Evolutionary conservation across 2,797 vertebrate species (phyloP).

Genomic region (Dendrocincla tyrannina): DNA sequence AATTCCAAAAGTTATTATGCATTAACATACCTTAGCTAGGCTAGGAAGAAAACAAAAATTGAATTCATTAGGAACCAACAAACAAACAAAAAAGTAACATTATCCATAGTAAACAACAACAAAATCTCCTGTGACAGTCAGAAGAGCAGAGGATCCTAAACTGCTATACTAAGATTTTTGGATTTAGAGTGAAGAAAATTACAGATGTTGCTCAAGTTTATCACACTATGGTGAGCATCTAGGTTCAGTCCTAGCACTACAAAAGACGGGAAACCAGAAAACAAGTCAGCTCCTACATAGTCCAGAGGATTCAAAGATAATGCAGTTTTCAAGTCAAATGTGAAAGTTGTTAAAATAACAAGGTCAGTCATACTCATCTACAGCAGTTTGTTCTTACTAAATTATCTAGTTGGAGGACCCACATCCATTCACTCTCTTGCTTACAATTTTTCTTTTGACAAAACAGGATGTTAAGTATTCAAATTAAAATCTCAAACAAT

Average conservation of each 20-base stretch:
- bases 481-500: not conserved
- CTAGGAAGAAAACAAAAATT: not conserved
- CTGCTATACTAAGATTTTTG: not conserved
- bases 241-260: not conserved
- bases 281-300: not conserved
- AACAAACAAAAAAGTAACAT: not conserved
- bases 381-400: not conserved
- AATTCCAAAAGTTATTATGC: conserved; percentile 61
- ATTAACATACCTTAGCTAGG: conserved; percentile 48
- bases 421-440: not conserved
- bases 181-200: not conserved
- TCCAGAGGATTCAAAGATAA: not conserved
- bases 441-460: not conserved
- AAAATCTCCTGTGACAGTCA: not conserved
- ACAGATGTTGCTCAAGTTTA: not conserved
- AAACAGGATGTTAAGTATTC: not conserved
- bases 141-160: not conserved
- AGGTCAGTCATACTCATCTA: not conserved
- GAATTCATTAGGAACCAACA: not conserved
- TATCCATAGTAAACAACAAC: not conserved
- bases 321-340: not conserved
- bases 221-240: not conserved
- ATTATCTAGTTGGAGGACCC: not conserved
- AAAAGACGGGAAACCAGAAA: not conserved
- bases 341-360: not conserved